phyloP scores from a whole-genome alignment of 2,888 invertebrate genomes.

The Dynastes tityus region DNA sequence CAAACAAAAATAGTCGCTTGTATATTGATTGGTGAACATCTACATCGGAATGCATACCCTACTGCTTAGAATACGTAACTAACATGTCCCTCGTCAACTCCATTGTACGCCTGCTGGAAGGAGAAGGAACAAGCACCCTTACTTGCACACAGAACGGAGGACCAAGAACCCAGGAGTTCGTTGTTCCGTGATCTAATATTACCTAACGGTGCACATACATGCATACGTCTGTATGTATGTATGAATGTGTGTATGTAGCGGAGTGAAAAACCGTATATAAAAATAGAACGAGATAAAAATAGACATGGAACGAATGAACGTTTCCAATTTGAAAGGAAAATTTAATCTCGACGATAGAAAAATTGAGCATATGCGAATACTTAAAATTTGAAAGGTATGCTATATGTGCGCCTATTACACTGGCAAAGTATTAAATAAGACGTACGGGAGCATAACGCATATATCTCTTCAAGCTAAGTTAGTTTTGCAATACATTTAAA shows the following conservation, averaged over 20 bases:
- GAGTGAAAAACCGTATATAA: slow-evolving; percentile 21
- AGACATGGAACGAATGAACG: slow-evolving; percentile 8
- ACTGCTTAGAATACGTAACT: slow-evolving; percentile 62
- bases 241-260: background rate
- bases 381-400: slow-evolving; percentile 18
- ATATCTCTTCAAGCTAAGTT: too few relatives aligned
- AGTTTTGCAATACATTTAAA: background rate
- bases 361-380: slow-evolving; percentile 16
- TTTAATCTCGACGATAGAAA: slow-evolving; percentile 24
- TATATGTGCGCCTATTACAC: slow-evolving; percentile 1
- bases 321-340: slow-evolving; percentile 27
- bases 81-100: slow-evolving; percentile 60
- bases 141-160: slow-evolving; percentile 24
- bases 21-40: slow-evolving; percentile 64
- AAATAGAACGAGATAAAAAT: slow-evolving; percentile 19
- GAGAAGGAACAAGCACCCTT: slow-evolving; percentile 50
- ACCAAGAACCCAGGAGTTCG: slow-evolving; percentile 21
- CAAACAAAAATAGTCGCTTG: slow-evolving; percentile 57
- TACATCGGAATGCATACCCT: slow-evolving; percentile 63
- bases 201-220: slow-evolving; percentile 17
- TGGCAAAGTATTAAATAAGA: slow-evolving; percentile 19
- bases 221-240: background rate
- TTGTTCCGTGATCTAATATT: slow-evolving; percentile 21
- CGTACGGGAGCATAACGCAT: background rate
- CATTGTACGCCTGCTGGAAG: slow-evolving; percentile 59